Evolutionary conservation across 2,113 vertebrate genomes (phyloP).

Genomic region (Sapayoa aenigma): DNA sequence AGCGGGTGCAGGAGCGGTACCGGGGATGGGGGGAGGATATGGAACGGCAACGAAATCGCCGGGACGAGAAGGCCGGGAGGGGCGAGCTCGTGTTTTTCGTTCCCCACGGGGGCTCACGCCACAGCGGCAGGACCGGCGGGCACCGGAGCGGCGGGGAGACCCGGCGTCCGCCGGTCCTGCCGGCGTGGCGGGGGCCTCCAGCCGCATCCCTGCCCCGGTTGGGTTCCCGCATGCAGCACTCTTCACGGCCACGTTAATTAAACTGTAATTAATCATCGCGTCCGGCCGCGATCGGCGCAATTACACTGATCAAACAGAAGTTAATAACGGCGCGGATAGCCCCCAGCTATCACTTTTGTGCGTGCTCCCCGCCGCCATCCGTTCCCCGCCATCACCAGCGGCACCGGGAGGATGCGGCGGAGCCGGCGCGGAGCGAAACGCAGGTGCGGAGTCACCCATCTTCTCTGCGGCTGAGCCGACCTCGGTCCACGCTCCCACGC

Average conservation of each 20-base stretch:
- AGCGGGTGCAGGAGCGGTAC: neutral
- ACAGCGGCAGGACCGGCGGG: neutral
- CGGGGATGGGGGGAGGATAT: neutral
- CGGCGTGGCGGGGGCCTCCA: neutral
- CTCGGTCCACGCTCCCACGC: neutral
- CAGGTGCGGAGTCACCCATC: neutral
- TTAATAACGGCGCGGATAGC: slow-evolving; percentile 80
- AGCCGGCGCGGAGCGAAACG: neutral
- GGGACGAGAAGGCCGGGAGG: neutral
- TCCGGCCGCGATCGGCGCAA: slow-evolving; percentile 83
- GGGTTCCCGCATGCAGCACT: slow-evolving; percentile 51
- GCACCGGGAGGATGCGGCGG: neutral
- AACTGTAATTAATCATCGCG: slow-evolving; percentile 90
- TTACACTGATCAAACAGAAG: slow-evolving; percentile 84
- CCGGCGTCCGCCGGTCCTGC: neutral
- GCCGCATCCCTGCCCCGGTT: neutral
- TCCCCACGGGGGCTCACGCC: neutral
- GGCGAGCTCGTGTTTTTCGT: neutral
- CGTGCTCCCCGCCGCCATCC: neutral
- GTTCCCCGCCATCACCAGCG: slow-evolving; percentile 37
- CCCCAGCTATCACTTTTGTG: slow-evolving; percentile 70
- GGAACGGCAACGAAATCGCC: slow-evolving; percentile 24
- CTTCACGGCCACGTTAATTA: slow-evolving; percentile 85
- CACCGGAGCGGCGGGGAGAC: neutral
- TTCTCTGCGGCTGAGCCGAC: neutral